Base-by-base conservation (phyloP, 2,888 invertebrate species). In the Dicycla oo region DNA sequence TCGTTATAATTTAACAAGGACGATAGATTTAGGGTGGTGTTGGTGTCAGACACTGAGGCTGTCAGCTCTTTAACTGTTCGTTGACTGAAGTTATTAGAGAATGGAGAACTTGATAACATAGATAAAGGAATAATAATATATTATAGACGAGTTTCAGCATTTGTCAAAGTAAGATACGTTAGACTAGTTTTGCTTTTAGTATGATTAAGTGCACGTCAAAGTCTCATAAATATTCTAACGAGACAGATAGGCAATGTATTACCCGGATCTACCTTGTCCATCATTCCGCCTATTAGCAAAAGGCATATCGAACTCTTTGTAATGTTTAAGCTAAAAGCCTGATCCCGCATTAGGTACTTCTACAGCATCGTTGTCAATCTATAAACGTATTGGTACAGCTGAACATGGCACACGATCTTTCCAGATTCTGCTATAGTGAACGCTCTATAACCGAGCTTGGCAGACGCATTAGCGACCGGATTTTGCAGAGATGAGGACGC, bases 141-240 rank as follows among this genome's bases (percentile, higher is more conserved):
- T n/a, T n/a, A 67, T 0, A 40, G 13, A 13, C 11, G 23, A 71
- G 20, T 51, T 38, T 13, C 58, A 40, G 20, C 15, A 58, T 47
- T 3, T 18, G 4, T 34, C 38, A 18, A 30, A 20, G 18, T 11
- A 15, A 20, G 10, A 15, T 60, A 30, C 4, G 13, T 40, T 13
- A 7, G n/a, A 40, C 20, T 23, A 38, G 30, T 40, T 20, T 23
- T 3, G 34, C 49, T 73, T 72, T 72, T 72, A 72, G n/a, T 40
- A 10, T 38, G 38, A 38, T 56, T 18, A 38, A 18, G 2, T 23
- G 11, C 20, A 23, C 58, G 11, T 49, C 45, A 73, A 40, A 47
- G 18, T 23, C 30, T 60, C 11, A 49, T 58, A 26, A 13, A 15
- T 40, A 45, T 23, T 23, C 13, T 43, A 47, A 23, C 20, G 1